Evolutionary conservation across 2,888 invertebrate species (phyloP).

Genomic region (Eupithecia subumbrata): DNA sequence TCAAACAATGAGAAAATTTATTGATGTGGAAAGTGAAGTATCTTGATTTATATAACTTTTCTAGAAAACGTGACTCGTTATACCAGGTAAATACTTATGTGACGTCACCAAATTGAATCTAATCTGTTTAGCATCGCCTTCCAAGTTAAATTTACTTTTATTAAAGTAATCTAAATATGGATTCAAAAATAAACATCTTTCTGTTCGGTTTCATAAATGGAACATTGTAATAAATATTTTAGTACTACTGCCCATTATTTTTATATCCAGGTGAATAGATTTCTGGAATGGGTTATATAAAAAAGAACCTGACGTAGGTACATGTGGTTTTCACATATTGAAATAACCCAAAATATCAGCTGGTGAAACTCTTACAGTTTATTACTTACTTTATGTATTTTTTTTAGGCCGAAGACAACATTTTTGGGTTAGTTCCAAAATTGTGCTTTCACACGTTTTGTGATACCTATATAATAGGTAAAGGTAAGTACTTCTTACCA

Average conservation of each 20-base stretch:
- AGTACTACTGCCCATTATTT: constrained; percentile 11
- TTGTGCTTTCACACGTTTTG: neutral
- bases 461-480: neutral
- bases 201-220: constrained; percentile 21
- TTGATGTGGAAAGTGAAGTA: neutral
- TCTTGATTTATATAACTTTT: neutral
- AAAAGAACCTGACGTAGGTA: neutral
- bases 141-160: constrained; percentile 37
- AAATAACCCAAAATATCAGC: neutral
- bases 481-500: neutral
- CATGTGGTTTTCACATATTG: neutral
- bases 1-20: neutral
- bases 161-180: constrained; percentile 10
- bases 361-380: neutral
- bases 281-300: neutral
- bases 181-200: constrained; percentile 18
- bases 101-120: constrained; percentile 31
- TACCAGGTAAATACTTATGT: constrained; percentile 1
- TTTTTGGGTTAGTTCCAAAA: neutral
- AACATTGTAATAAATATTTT: constrained; percentile 27
- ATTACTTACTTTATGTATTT: neutral
- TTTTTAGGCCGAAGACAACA: neutral
- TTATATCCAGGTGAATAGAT: constrained; percentile 15
- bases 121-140: constrained; percentile 40
- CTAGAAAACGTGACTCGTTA: neutral